Percentiles rank a stretch among this genome's conserved stretches.
Conservation (phyloP, 1,140 invertebrate genomes). For the Helicoverpa armigera region DNA sequence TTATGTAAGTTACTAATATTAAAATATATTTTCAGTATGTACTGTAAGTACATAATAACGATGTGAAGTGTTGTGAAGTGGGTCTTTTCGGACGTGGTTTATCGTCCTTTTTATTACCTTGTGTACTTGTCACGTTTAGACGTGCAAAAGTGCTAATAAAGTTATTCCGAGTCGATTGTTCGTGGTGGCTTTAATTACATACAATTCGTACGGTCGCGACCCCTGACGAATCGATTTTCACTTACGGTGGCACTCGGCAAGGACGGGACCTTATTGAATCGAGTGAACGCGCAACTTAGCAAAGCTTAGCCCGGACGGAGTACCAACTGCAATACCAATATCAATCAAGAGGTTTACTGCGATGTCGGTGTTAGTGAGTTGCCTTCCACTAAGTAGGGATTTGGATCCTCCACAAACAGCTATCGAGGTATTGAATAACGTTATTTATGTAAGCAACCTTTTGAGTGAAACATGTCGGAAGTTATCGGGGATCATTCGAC, state of each 20-base stretch:
- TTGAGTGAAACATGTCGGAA: background rate
- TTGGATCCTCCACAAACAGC: too few species aligned
- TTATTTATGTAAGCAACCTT: background rate
- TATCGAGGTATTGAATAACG: too few species aligned
- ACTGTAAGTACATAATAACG: too few species aligned
- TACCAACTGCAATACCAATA: background rate
- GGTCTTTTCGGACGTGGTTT: too few species aligned
- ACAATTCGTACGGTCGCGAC: conserved; percentile 24
- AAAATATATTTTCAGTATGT: too few species aligned
- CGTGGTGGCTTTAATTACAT: conserved; percentile 47
- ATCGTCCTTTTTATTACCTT: too few species aligned
- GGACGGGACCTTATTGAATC: conserved; percentile 48
- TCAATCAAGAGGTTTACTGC: conserved; percentile 7
- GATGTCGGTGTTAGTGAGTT: background rate
- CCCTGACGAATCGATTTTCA: conserved; percentile 58
- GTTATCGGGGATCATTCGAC: background rate
- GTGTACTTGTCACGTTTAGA: background rate
- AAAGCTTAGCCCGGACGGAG: background rate
- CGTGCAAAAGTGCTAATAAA: conserved; percentile 20
- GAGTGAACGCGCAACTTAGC: conserved; percentile 50
- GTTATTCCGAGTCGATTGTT: conserved; percentile 20
- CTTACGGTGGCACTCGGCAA: conserved; percentile 52
- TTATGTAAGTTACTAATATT: too few species aligned
- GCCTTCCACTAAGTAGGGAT: background rate
- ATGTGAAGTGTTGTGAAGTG: too few species aligned